Evolutionary conservation across 1,140 invertebrate species (phyloP).

Genomic region (Andrena cerasifolii): DNA sequence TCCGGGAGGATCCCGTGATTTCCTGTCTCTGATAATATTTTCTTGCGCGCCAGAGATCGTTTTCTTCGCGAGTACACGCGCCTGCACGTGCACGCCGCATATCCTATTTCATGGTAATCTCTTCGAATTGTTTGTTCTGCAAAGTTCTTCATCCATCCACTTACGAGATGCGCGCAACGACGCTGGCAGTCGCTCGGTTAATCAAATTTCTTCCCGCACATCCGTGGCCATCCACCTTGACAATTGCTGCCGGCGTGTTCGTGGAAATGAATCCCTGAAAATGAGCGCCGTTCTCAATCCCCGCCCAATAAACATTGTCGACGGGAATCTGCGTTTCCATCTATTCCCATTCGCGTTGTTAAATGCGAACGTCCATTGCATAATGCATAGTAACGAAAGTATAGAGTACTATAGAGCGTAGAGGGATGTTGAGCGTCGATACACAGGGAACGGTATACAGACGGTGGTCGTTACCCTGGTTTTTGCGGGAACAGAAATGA

Average conservation of each 20-base stretch:
- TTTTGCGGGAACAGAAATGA: constrained; percentile 73
- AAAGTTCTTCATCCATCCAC: constrained; percentile 11
- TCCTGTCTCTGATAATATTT: constrained; percentile 62
- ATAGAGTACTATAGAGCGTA: constrained; percentile 33
- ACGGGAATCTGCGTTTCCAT: too few species aligned
- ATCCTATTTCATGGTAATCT: constrained; percentile 39
- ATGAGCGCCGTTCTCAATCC: too few species aligned
- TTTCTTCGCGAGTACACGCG: constrained; percentile 39
- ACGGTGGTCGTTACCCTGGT: constrained; percentile 67
- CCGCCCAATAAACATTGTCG: too few species aligned
- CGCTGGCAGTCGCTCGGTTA: background rate
- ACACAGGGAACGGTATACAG: constrained; percentile 48
- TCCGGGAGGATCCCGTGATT: constrained; percentile 10
- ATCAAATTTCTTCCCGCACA: too few species aligned
- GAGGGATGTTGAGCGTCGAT: constrained; percentile 58
- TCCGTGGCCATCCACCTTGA: too few species aligned
- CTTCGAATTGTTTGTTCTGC: constrained; percentile 29
- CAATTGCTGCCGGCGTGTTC: too few species aligned
- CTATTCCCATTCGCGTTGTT: background rate
- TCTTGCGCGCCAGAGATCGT: constrained; percentile 28
- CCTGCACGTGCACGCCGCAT: constrained; percentile 22
- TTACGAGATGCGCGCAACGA: background rate
- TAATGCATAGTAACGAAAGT: background rate
- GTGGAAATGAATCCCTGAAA: too few species aligned
- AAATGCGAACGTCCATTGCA: constrained; percentile 21